Base-by-base conservation (phyloP, 2,797 vertebrate species). In the Phrynocephalus guinanensis region DNA sequence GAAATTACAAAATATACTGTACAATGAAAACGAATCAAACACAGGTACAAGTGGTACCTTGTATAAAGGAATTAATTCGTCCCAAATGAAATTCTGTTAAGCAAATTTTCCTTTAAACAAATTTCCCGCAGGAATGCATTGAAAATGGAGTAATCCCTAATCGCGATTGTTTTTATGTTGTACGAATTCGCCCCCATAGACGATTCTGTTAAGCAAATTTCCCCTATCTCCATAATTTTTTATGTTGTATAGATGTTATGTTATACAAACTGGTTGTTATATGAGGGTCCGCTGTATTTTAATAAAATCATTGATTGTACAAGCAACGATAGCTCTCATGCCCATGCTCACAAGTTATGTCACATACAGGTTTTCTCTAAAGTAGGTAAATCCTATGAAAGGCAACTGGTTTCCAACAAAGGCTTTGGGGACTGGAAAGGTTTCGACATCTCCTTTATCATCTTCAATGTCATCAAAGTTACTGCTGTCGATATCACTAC, bases 401-500 rank as follows among this genome's bases (percentile, higher is more conserved):
- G 99, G 99, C 91, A 99, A 96, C 95, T 99, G 99, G 95, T 99
- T 99, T 95, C 99, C 99, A 87, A 98, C 98, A 71, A 98, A 99
- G 92, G 99, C 98, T 97, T 99, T 99, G 8, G 99, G 98, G 38
- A 97, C 98, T 56, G 99, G 98, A 93, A 99, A 99, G 2, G 99
- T 99, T 96, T 99, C 99, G 16, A 97, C 98, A 0, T 99, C 99
- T 91, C 99, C 98, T 96, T 99, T 99, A 95, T 99, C 98, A 1
- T 99, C 98, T 95, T 99, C 99, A 24, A 99, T 98, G 93, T 99
- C 99, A 86, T 99, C 99, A 93, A 99, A 99, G 95, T 99, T 99
- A 94, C 99, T 99, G 95, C 98, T 99, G 95, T 99, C 99, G 91
- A 98, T 98, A 94, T 99, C 99, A 91, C 99, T 99, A 96, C 98